Conservation (phyloP, 2,113 vertebrate species). For the Xenopus laevis region DNA sequence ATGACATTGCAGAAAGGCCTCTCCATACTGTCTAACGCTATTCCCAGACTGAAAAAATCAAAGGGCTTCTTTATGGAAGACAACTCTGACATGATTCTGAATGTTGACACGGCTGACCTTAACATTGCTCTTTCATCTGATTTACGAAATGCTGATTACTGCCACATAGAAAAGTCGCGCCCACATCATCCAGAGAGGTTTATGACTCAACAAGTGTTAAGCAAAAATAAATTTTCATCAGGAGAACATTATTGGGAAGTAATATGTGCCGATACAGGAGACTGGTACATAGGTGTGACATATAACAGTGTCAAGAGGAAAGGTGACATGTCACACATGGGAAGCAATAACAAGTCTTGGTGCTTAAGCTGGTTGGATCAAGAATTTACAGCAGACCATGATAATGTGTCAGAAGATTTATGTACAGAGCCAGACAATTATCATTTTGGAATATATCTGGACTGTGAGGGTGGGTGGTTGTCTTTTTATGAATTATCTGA, state of each 20-base stretch:
- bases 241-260: too few relatives aligned
- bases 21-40: background rate
- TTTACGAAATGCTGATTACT: too few relatives aligned
- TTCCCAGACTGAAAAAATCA: background rate
- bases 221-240: too few relatives aligned
- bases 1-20: conserved; percentile 8
- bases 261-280: too few relatives aligned
- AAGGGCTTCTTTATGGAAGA: background rate
- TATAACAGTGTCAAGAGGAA: conserved; percentile 19
- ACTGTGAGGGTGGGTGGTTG: conserved; percentile 9
- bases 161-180: too few relatives aligned
- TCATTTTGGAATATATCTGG: conserved; percentile 22
- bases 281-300: too few relatives aligned
- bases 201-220: too few relatives aligned
- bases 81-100: background rate
- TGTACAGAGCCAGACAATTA: too few relatives aligned
- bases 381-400: conserved; percentile 10
- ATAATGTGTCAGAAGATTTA: background rate
- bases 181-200: too few relatives aligned
- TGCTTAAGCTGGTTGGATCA: conserved; percentile 4
- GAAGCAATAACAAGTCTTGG: conserved; percentile 19
- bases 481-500: conserved; percentile 23
- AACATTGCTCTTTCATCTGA: too few relatives aligned
- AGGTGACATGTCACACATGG: background rate
- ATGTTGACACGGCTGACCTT: too few relatives aligned